These are phyloP conservation scores for Apamea epomidion DNA, from an alignment of 2,888 invertebrate species.

Conservation along the genomic window DNA sequence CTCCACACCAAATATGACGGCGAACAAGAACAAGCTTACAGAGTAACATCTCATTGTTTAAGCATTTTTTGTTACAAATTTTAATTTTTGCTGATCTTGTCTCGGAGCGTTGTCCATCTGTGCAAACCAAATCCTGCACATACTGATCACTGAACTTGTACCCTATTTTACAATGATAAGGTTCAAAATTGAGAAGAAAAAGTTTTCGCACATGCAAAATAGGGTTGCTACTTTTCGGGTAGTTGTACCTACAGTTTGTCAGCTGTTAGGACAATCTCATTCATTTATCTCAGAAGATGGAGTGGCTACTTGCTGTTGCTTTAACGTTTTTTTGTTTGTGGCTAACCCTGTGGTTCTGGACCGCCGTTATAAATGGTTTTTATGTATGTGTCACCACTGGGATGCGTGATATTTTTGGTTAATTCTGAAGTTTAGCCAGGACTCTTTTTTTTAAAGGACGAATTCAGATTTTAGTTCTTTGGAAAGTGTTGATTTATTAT, in stretches of 20 bases:
- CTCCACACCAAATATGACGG: constrained; percentile 30
- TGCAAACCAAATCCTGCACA: constrained; percentile 15
- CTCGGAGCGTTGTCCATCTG: constrained; percentile 61
- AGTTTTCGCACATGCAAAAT: constrained; percentile 16
- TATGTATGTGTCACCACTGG: constrained; percentile 29
- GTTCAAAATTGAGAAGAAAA: constrained; percentile 10
- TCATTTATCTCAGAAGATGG: constrained; percentile 72
- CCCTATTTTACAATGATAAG: not conserved
- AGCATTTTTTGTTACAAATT: constrained; percentile 61
- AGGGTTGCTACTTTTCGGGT: constrained; percentile 46
- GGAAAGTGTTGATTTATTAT: not conserved
- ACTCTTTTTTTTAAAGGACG: not conserved
- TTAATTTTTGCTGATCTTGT: constrained; percentile 63
- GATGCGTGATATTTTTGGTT: not conserved
- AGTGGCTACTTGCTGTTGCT: constrained; percentile 58
- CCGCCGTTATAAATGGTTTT: constrained; percentile 49
- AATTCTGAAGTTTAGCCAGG: no score
- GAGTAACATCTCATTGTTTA: constrained; percentile 56
- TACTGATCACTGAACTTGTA: not conserved
- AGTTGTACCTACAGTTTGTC: constrained; percentile 65
- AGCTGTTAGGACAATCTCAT: constrained; percentile 68
- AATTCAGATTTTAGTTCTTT: not conserved
- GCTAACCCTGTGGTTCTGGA: constrained; percentile 45
- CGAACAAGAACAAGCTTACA: constrained; percentile 5
- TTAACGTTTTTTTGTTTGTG: constrained; percentile 41